phyloP scores from a whole-genome alignment of 1,140 invertebrate genomes.

The Ctenoplectra terminalis region DNA sequence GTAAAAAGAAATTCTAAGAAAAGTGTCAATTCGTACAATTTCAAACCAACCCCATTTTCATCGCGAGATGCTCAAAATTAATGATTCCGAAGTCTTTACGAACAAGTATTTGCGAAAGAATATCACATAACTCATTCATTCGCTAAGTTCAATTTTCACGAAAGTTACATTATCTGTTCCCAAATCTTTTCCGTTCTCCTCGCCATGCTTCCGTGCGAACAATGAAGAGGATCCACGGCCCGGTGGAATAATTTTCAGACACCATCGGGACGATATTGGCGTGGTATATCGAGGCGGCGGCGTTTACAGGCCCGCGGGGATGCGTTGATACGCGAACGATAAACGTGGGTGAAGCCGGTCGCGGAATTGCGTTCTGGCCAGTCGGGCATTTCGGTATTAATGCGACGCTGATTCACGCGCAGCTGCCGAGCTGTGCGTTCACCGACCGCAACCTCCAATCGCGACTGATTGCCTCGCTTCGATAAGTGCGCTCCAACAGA shows the following conservation, averaged over 20 bases:
- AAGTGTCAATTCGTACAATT: too few species aligned
- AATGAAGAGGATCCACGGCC: not conserved
- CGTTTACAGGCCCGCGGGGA: slow-evolving; percentile 47
- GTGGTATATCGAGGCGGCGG: slow-evolving; percentile 35
- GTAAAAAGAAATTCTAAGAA: too few species aligned
- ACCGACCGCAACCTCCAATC: slow-evolving; percentile 54
- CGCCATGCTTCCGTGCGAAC: not conserved
- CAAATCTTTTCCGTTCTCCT: too few species aligned
- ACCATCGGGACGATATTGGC: not conserved
- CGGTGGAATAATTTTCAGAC: slow-evolving; percentile 17
- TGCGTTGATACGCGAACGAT: slow-evolving; percentile 60
- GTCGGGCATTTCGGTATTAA: slow-evolving; percentile 54
- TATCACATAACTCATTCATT: too few species aligned
- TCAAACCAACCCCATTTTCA: too few species aligned
- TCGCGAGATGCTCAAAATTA: too few species aligned
- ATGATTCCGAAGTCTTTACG: too few species aligned
- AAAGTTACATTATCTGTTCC: too few species aligned
- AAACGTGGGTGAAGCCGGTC: slow-evolving; percentile 52
- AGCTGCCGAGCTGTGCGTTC: slow-evolving; percentile 38
- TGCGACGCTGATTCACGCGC: slow-evolving; percentile 59
- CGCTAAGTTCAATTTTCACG: too few species aligned
- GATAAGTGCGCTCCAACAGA: slow-evolving; percentile 2
- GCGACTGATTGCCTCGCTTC: slow-evolving; percentile 42
- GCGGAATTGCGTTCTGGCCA: slow-evolving; percentile 45
- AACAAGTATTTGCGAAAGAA: too few species aligned